Evolutionary conservation across 2,113 vertebrate species (phyloP).

Genomic region (Corythoichthys haematopterus): DNA sequence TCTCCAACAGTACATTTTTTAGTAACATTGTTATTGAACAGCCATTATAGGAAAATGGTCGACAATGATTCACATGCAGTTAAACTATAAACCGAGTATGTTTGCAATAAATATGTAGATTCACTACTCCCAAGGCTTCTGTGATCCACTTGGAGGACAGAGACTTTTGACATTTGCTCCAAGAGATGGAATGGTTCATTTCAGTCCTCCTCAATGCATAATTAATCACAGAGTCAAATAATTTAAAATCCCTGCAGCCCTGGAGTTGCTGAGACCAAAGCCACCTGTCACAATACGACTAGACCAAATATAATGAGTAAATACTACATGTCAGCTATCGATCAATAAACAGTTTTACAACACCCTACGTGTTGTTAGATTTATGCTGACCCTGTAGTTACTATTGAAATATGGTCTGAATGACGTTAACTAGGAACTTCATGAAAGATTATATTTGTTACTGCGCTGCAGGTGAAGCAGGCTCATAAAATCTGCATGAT

Average conservation of each 20-base stretch:
- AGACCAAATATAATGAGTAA: neutral
- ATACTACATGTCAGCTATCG: neutral
- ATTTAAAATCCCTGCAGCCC: neutral
- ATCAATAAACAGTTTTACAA: neutral
- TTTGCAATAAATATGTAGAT: neutral
- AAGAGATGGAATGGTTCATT: neutral
- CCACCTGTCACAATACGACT: neutral
- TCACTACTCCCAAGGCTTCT: neutral
- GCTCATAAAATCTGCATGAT: neutral
- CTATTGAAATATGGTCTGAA: neutral
- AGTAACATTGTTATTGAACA: neutral
- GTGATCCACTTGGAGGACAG: neutral
- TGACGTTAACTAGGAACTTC: neutral
- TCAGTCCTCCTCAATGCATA: neutral
- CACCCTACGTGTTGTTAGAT: neutral
- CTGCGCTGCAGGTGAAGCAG: neutral
- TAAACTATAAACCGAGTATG: neutral
- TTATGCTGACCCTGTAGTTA: neutral
- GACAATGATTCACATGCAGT: conserved; percentile 3
- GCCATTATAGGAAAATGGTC: conserved; percentile 9
- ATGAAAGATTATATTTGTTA: neutral
- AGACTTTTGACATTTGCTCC: neutral
- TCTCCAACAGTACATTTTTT: too few species aligned
- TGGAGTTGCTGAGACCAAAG: neutral
- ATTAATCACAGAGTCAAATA: conserved; percentile 2